A percentile compares a stretch with the other conserved stretches of the same genome.
phyloP scores from a whole-genome alignment of 2,113 vertebrate species.

The Marmota flaviventris region DNA sequence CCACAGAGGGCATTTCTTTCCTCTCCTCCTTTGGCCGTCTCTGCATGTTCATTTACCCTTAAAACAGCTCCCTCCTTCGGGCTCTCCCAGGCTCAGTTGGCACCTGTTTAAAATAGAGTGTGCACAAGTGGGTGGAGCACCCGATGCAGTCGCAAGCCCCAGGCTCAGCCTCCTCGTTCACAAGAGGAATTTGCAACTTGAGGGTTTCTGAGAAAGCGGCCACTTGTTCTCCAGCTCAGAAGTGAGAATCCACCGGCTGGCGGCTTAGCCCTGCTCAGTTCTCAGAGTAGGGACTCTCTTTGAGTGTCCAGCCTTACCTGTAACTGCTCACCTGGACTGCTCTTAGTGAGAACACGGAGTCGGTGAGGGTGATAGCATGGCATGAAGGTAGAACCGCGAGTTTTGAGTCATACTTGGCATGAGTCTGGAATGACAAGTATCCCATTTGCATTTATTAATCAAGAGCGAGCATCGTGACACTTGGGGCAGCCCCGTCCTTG shows the following conservation, averaged over 20 bases:
- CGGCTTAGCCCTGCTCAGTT: not conserved
- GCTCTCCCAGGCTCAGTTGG: not conserved
- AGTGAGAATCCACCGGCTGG: not conserved
- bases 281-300: not conserved
- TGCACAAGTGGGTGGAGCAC: not conserved
- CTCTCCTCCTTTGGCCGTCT: not conserved
- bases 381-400: accelerated
- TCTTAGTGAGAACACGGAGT: not conserved
- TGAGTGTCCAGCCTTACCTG: accelerated
- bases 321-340: not conserved
- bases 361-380: accelerated
- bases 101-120: not conserved
- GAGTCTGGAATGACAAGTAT: not conserved
- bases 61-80: not conserved
- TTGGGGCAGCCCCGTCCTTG: not conserved
- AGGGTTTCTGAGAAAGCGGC: slow-evolving; percentile 10
- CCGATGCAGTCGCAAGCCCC: not conserved
- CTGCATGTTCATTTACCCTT: not conserved
- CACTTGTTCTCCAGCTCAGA: accelerated
- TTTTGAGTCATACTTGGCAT: not conserved
- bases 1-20: accelerated
- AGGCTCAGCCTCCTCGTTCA: not conserved
- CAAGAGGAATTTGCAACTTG: not conserved
- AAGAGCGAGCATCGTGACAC: not conserved
- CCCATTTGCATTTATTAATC: not conserved